Evolutionary conservation across 2,888 invertebrate species (phyloP), one percentile per base, ranked within the genome.

Genomic region (Coelopa pilipes): DNA sequence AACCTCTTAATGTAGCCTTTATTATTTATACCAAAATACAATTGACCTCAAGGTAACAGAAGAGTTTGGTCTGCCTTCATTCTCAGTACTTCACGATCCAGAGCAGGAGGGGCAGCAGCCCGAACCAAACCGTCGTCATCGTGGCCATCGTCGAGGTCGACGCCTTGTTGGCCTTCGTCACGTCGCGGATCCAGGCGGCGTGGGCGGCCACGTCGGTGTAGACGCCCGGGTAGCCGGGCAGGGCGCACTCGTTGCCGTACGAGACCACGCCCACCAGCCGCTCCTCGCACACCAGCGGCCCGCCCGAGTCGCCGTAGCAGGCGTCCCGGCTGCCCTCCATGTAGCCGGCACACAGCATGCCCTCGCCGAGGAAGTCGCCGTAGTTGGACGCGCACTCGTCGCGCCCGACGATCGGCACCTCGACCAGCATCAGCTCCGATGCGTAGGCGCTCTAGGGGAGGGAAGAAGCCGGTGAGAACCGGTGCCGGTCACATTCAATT

Each of bases 261-360:
- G 89, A 89, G 0, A 89, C 89, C n/a, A 89, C 86, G n/a, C 89
- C 88, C 62, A 86, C 81, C 34, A 87, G 74, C 0, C 81, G 83
- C 2, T 76, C 77, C 15, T 81, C 81, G 21, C 78, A 83, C 1
- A 86, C 82, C 70, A 88, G 79, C 3, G 88, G 88, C 1, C 88
- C 88, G n/a, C 87, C 86, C 0, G 85, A 85, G 76, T 87, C 87
- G 3, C 88, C 88, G 78, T 88, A 89, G 67, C 90, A 90, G 1
- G 89, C 89, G 81, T 90, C 90, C 76, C 89, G 87, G 46, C 90
- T 91, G 7, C 91, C 92, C 74, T 88, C 85, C 3, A 87, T 80
- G 0, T 83, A 85, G 0, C 92, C 92, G 45, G 92, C 92, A 80
- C 92, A 92, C 0, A 91, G 83, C 90, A 92, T 91, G 0, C 87